phyloP scores from a whole-genome alignment of 2,888 invertebrate genomes.

The Agrochola lychnidis region DNA sequence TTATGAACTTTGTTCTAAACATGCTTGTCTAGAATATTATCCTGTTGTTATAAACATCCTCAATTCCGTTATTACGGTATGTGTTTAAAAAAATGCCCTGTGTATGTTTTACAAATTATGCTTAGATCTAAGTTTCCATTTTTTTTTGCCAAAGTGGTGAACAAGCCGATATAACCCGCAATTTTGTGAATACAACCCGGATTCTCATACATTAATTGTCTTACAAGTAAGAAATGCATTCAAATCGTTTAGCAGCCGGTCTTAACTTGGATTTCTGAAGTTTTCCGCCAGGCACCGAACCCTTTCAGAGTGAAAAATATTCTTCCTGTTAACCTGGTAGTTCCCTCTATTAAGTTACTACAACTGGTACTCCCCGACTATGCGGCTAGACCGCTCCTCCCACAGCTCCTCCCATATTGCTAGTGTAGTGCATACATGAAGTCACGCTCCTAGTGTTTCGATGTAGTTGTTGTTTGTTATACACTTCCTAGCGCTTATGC shows the following conservation, averaged over 20 bases:
- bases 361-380: background rate
- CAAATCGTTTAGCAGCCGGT: background rate
- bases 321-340: constrained; percentile 4
- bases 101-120: background rate
- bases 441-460: constrained; percentile 9
- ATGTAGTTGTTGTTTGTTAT: background rate
- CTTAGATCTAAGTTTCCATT: background rate
- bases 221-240: background rate
- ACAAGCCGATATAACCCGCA: background rate
- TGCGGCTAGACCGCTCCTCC: no score
- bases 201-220: background rate
- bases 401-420: constrained; percentile 4
- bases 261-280: background rate
- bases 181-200: no score
- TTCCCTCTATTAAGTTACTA: background rate
- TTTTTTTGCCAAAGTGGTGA: background rate
- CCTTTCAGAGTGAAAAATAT: background rate
- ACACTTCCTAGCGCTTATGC: constrained; percentile 15
- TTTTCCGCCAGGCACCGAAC: no score
- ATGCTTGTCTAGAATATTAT: background rate
- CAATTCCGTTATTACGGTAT: background rate
- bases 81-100: background rate
- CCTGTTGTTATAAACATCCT: background rate
- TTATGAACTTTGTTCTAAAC: background rate
- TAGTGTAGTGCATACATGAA: constrained; percentile 11